phyloP scores from a whole-genome alignment of 2,113 vertebrate genomes.

The Cyanoderma ruficeps region DNA sequence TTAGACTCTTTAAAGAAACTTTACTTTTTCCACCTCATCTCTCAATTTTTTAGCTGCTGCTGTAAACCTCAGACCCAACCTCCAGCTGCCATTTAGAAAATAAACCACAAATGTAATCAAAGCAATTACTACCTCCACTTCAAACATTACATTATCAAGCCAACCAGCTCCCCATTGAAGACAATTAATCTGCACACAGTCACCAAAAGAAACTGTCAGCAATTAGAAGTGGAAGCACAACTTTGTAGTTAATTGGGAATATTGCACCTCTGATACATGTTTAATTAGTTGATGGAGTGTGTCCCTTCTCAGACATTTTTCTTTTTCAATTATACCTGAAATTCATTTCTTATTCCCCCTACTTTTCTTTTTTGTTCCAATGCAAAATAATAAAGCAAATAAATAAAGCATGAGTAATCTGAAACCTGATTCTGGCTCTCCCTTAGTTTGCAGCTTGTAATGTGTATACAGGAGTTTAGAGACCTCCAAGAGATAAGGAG shows the following conservation, averaged over 20 bases:
- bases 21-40: not conserved
- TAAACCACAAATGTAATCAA: conserved; percentile 2
- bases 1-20: not conserved
- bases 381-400: not conserved
- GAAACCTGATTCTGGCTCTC: not conserved
- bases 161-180: conserved; percentile 27
- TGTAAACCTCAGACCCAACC: not conserved
- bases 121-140: conserved; percentile 49
- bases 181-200: conserved; percentile 41
- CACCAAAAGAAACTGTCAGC: conserved; percentile 57
- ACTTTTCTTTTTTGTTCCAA: not conserved
- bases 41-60: not conserved
- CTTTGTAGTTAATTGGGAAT: conserved; percentile 56
- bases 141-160: conserved; percentile 36
- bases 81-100: not conserved
- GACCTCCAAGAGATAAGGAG: not conserved
- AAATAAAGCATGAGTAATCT: not conserved
- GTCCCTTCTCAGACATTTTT: conserved; percentile 19
- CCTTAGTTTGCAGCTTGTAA: not conserved
- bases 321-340: not conserved
- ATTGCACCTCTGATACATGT: conserved; percentile 43
- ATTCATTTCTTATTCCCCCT: not conserved
- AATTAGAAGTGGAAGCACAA: conserved; percentile 48
- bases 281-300: conserved; percentile 56
- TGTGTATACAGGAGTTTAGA: not conserved